Evolutionary conservation across 1,140 invertebrate species (phyloP).

Genomic region (Macrostomum lignano): DNA sequence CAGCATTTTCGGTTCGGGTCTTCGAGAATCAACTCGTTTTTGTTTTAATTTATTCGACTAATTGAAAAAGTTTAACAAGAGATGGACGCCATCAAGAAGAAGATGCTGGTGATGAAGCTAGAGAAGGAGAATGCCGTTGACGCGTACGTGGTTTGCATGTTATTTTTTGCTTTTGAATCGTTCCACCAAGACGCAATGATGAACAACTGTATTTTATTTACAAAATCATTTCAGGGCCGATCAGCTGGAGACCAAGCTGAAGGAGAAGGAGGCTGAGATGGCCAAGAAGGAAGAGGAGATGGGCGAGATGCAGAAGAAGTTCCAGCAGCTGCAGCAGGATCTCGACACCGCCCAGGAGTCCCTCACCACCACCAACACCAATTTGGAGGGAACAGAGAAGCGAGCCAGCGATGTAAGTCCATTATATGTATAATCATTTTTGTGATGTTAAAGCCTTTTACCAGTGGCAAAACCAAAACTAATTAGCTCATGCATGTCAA

Average conservation of each 20-base stretch:
- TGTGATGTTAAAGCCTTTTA: background rate
- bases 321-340: conserved; percentile 92
- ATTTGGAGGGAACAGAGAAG: conserved; percentile 89
- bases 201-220: too few relatives aligned
- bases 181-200: too few relatives aligned
- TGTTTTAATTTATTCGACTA: too few relatives aligned
- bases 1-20: too few relatives aligned
- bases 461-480: background rate
- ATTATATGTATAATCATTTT: background rate
- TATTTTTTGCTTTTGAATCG: background rate
- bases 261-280: conserved; percentile 63
- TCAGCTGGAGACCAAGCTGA: conserved; percentile 66
- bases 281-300: conserved; percentile 90
- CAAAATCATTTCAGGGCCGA: conserved; percentile 37
- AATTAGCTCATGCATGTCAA: conserved; percentile 2
- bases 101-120: conserved; percentile 98
- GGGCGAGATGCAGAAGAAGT: conserved; percentile 84
- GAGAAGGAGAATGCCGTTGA: conserved; percentile 94
- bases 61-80: too few relatives aligned
- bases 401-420: conserved; percentile 64
- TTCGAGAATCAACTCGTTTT: too few relatives aligned
- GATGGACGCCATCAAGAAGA: too few relatives aligned
- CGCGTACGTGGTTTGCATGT: conserved; percentile 8
- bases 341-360: conserved; percentile 83
- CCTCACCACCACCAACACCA: conserved; percentile 63